Evolutionary conservation across 2,113 vertebrate species (phyloP), one percentile per base, ranked within the genome.

Genomic region (Motacilla alba): DNA sequence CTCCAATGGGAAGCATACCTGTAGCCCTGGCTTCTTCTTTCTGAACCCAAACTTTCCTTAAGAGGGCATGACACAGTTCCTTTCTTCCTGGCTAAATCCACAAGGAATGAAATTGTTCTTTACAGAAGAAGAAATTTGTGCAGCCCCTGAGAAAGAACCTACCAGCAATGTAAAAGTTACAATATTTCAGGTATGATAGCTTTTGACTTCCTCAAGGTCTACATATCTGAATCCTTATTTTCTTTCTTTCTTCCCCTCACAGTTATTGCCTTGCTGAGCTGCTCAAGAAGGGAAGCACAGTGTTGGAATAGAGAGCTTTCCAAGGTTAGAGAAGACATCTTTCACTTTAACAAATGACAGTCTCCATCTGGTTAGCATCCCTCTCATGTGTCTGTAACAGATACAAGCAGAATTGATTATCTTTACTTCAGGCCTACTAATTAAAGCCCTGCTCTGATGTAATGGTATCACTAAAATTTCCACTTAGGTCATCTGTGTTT

Each of bases 381-480:
- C 55, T 97, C 84, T 97, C 89, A 44, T 95, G 62, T 97, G 87
- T 94, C 93, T 91, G 94, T 94, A 97, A 97, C 89, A 95, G 96
- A 97, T 96, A 97, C 63, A 94, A 82, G 90, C 93, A 97, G 89
- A 97, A 95, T 97, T 96, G 94, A 97, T 97, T 97, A 90, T 87
- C 91, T 96, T 93, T 95, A 94, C 93, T 91, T 93, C 92, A 96
- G 89, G 73, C n/a, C 60, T 91, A 66, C 95, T 97, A 97, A 96
- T 96, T 96, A 96, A 97, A 97, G 93, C 62, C 62, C 79, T 96
- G 30, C 55, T 95, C 91, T 97, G 92, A 93, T 89, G 89, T 93
- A 93, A 93, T 82, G 82, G 68, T 95, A 90, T 62, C 59, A 92
- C 68, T 88, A 93, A 95, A 97, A 95, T 93, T 95, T 97, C 95